Conservation (phyloP, 2,888 invertebrate species). For the Hipparchia semele region DNA sequence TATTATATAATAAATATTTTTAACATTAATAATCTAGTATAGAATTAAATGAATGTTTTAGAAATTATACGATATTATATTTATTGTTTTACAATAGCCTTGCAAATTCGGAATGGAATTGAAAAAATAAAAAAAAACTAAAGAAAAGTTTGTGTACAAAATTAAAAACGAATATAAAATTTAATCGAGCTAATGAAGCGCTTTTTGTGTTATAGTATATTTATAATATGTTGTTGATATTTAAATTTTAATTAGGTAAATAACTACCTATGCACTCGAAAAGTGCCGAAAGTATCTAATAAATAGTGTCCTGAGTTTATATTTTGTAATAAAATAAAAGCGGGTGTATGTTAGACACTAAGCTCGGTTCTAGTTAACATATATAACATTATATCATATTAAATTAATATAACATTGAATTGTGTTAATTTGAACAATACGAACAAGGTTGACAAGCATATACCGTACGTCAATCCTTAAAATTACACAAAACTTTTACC, state of each 20-base stretch:
- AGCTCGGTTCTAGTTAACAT: not conserved
- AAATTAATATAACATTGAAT: not conserved
- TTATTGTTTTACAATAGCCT: constrained; percentile 16
- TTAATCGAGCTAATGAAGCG: constrained; percentile 35
- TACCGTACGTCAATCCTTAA: too few species aligned
- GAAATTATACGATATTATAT: not conserved
- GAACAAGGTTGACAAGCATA: too few species aligned
- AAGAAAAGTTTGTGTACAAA: constrained; percentile 34
- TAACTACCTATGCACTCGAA: not conserved
- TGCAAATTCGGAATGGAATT: constrained; percentile 18
- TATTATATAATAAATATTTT: not conserved
- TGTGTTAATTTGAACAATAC: not conserved
- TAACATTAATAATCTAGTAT: constrained; percentile 1
- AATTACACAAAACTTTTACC: too few species aligned
- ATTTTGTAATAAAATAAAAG: not conserved
- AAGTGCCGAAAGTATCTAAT: constrained; percentile 2
- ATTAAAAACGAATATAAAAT: constrained; percentile 32
- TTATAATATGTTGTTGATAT: not conserved
- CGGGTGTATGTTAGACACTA: not conserved
- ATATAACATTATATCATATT: not conserved
- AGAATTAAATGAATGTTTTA: constrained; percentile 6
- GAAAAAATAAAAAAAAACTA: constrained; percentile 18
- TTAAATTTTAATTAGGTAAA: not conserved
- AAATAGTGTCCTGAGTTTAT: not conserved
- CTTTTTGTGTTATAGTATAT: constrained; percentile 12